phyloP scores from a whole-genome alignment of 2,797 vertebrate genomes.

The Threskiornis aethiopicus region DNA sequence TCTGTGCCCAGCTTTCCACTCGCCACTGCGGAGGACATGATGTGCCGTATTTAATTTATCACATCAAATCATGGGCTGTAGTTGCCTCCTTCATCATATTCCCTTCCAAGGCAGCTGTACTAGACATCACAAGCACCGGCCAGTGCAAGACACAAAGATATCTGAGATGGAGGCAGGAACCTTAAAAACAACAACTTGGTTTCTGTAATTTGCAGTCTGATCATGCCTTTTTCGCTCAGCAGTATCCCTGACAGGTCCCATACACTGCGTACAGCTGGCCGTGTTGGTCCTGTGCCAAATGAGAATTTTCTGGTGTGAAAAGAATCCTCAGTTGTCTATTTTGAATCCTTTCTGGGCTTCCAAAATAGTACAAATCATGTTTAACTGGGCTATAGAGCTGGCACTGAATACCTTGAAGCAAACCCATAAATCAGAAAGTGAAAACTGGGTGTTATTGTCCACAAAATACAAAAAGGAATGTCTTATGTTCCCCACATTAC shows the following conservation, averaged over 20 bases:
- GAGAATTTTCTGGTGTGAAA: constrained; percentile 57
- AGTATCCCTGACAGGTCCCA: constrained; percentile 43
- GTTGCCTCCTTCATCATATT: neutral
- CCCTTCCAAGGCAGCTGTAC: neutral
- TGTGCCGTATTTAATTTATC: neutral
- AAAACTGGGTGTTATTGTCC: neutral
- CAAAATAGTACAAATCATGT: constrained; percentile 40
- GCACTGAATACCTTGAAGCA: constrained; percentile 18
- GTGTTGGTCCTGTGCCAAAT: constrained; percentile 43
- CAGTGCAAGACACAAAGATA: neutral
- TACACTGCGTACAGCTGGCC: constrained; percentile 57
- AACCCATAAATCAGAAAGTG: constrained; percentile 7
- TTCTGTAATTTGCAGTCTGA: constrained; percentile 29
- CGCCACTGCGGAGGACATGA: neutral
- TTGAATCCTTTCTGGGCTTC: constrained; percentile 27
- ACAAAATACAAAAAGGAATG: neutral
- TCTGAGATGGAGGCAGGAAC: neutral
- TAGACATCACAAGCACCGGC: neutral
- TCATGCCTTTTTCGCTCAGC: neutral
- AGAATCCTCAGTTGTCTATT: constrained; percentile 54
- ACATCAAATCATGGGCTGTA: neutral
- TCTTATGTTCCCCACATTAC: neutral
- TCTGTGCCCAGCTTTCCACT: neutral
- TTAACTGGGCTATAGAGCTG: constrained; percentile 42
- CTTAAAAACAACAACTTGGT: neutral